These are phyloP conservation scores for Schizopygopsis malacanthus DNA, from an alignment of 2,797 vertebrate genomes.

Conservation along the genomic window DNA sequence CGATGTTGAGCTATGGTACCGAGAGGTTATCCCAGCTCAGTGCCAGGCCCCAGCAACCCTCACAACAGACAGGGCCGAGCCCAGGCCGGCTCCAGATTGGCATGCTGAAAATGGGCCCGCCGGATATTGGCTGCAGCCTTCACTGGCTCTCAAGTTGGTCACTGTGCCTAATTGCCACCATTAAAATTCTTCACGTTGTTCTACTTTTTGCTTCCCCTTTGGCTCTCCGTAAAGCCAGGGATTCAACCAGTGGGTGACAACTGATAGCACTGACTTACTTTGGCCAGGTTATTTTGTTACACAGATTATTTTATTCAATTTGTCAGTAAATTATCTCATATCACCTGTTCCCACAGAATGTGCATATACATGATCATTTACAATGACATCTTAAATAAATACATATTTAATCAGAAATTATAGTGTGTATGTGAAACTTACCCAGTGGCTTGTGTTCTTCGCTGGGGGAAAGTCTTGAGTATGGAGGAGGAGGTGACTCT, in stretches of 20 bases:
- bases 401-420: constrained; percentile 15
- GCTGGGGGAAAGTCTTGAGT: constrained; percentile 91
- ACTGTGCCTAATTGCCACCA: constrained; percentile 88
- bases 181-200: constrained; percentile 91
- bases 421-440: constrained; percentile 71
- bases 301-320: constrained; percentile 7
- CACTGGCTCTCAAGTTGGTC: constrained; percentile 79
- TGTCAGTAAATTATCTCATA: constrained; percentile 26
- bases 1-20: constrained; percentile 19
- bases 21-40: constrained; percentile 51
- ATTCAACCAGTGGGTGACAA: constrained; percentile 37
- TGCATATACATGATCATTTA: background rate
- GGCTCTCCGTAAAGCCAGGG: constrained; percentile 67
- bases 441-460: constrained; percentile 96
- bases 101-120: constrained; percentile 84
- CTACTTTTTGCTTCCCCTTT: constrained; percentile 81
- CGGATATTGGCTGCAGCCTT: constrained; percentile 73
- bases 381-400: background rate
- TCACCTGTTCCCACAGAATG: constrained; percentile 21
- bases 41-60: constrained; percentile 65
- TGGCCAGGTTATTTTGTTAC: constrained; percentile 31
- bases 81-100: constrained; percentile 72
- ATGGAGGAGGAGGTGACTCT: constrained; percentile 99
- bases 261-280: constrained; percentile 40
- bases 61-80: constrained; percentile 64